These are phyloP conservation scores for Tragulus kanchil DNA, from an alignment of 2,113 vertebrate species.

Conservation along the genomic window DNA sequence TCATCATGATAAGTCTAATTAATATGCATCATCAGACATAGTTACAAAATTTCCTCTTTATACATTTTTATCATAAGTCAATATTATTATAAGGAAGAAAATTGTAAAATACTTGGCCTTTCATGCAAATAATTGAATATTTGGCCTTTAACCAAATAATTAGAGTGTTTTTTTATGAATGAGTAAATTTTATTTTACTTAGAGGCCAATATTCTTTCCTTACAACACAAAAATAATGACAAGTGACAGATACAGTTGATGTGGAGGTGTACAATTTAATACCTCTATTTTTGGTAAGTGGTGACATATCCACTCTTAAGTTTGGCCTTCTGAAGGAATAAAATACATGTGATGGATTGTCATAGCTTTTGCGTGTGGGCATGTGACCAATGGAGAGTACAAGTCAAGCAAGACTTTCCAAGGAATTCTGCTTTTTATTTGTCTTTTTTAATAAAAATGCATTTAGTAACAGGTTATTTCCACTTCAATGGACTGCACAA, in stretches of 20 bases:
- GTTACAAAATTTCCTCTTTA: background rate
- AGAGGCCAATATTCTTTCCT: background rate
- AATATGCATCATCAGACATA: background rate
- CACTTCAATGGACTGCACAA: background rate
- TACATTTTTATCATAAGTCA: background rate
- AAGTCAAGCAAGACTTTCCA: background rate
- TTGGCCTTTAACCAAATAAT: background rate
- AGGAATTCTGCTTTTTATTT: background rate
- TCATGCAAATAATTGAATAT: background rate
- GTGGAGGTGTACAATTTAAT: background rate
- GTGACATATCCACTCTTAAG: background rate
- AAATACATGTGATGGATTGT: background rate
- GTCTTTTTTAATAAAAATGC: background rate
- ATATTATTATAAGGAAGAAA: background rate
- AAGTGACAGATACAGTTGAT: background rate
- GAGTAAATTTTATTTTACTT: background rate
- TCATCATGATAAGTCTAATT: background rate
- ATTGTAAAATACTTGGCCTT: background rate
- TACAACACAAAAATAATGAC: background rate
- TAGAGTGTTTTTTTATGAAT: slow-evolving; percentile 28
- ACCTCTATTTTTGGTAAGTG: background rate
- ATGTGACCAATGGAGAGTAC: background rate
- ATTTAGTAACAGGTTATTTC: background rate
- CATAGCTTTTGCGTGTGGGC: background rate
- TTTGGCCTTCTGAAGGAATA: background rate